These are phyloP conservation scores for Orientallactaga bullata DNA, from an alignment of 2,113 vertebrate species.

Conservation along the genomic window DNA sequence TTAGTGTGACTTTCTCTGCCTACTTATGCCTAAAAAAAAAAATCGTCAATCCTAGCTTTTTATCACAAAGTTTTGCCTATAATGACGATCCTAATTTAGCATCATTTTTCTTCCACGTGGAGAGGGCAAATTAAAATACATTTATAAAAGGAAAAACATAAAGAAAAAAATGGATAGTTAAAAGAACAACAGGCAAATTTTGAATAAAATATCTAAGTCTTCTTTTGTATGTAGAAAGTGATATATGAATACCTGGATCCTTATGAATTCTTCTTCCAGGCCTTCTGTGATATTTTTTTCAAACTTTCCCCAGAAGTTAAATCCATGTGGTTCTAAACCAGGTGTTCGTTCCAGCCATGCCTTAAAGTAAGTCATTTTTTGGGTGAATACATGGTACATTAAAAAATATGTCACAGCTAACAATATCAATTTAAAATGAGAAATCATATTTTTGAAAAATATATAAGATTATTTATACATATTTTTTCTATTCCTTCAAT, in stretches of 20 bases:
- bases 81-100: neutral
- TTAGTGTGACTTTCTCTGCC: neutral
- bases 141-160: neutral
- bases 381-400: neutral
- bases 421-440: neutral
- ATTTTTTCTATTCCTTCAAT: neutral
- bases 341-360: slow-evolving; percentile 98
- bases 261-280: slow-evolving; percentile 89
- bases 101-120: neutral
- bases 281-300: slow-evolving; percentile 92
- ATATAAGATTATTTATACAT: neutral
- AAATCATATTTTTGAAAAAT: neutral
- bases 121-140: neutral
- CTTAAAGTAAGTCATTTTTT: slow-evolving; percentile 83
- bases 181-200: neutral
- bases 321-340: slow-evolving; percentile 92
- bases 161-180: neutral
- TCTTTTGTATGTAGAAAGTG: slow-evolving; percentile 7
- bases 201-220: slow-evolving; percentile 46
- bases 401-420: slow-evolving; percentile 3
- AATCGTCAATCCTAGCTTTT: neutral
- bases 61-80: neutral
- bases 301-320: slow-evolving; percentile 97
- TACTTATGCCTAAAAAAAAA: neutral
- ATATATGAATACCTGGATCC: slow-evolving; percentile 89